Base-by-base conservation (phyloP, 2,797 vertebrate species). In the Typhlichthys subterraneus region DNA sequence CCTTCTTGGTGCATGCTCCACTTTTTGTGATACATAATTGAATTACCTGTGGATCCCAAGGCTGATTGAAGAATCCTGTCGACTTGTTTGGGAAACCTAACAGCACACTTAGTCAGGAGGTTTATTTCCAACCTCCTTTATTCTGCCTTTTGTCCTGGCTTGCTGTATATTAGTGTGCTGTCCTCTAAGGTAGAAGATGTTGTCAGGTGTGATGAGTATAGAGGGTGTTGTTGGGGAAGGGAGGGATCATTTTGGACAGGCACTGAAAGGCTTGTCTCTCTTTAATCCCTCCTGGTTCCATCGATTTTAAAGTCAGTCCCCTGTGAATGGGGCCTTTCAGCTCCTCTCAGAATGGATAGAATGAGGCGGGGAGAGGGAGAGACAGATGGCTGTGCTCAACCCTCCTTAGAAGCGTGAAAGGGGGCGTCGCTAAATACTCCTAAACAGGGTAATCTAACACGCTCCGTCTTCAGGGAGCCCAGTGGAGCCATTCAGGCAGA, bases 291-390 rank as follows among this genome's bases (percentile, higher is more conserved):
- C 68, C 65, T 63, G 63, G 63, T 29, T 14, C 47, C 47, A 91
- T 88, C 87, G 90, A 90, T 91, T 91, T 84, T 38, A n/a, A 53
- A 88, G 88, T 89, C 87, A 77, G 79, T 84, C 77, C 67, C 61
- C 45, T 3, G 63, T 74, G 76, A 85, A 82, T 65, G 13, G 64
- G 79, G 67, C 72, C 73, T 79, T 87, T 85, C 74, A 81, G 78
- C 59, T 72, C 59, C 63, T 75, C 75, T 64, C 7, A 2, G 23
- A 64, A 19, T 48, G 45, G 33, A 55, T 42, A 69, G 57, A 42
- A 49, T 33, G 67, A 51, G 29, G 61, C 65, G 56, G 55, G 56
- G 54, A n/a, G 57, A 61, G 61, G 53, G 62, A 79, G 67, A 57
- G 61, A 31, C 58, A 71, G n/a, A 19, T 11, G 61, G 11, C 17